A percentile compares a stretch with the other conserved stretches of the same genome.
Evolutionary conservation across 2,888 invertebrate species (phyloP).

Genomic region (Timandra comae): DNA sequence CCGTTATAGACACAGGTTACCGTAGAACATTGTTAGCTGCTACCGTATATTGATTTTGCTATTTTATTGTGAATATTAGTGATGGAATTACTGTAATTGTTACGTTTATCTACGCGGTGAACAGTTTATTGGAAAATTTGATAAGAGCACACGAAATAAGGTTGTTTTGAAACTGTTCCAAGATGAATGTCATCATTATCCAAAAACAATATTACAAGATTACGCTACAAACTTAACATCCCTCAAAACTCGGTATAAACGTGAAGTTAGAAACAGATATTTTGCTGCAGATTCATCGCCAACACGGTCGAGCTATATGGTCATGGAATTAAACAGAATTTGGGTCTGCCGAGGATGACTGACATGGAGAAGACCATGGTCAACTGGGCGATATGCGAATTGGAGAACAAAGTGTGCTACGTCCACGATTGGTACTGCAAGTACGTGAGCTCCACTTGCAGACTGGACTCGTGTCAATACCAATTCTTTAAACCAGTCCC

Average conservation of each 20-base stretch:
- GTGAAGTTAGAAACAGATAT: constrained; percentile 14
- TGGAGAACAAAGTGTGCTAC: constrained; percentile 35
- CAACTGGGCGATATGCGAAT: constrained; percentile 49
- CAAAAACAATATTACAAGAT: too few species aligned
- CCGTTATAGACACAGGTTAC: constrained; percentile 15
- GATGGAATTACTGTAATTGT: too few species aligned
- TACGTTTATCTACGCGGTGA: too few species aligned
- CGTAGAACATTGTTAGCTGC: constrained; percentile 1
- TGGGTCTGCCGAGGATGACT: constrained; percentile 67
- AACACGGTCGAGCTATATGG: constrained; percentile 60
- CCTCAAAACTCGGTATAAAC: too few species aligned
- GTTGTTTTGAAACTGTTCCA: not conserved
- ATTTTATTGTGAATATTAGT: constrained; percentile 6
- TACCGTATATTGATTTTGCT: constrained; percentile 12
- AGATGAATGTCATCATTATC: too few species aligned
- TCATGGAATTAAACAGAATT: constrained; percentile 60
- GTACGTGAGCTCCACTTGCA: constrained; percentile 34
- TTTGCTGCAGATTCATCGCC: constrained; percentile 60
- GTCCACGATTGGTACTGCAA: constrained; percentile 49
- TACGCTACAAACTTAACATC: too few species aligned
- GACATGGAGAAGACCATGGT: constrained; percentile 50
- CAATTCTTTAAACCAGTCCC: too few species aligned
- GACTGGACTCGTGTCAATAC: constrained; percentile 37
- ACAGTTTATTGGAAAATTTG: too few species aligned
- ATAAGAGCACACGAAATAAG: too few species aligned